Evolutionary conservation across 2,888 invertebrate species (phyloP).

Genomic region (Drosophila mercatorum): DNA sequence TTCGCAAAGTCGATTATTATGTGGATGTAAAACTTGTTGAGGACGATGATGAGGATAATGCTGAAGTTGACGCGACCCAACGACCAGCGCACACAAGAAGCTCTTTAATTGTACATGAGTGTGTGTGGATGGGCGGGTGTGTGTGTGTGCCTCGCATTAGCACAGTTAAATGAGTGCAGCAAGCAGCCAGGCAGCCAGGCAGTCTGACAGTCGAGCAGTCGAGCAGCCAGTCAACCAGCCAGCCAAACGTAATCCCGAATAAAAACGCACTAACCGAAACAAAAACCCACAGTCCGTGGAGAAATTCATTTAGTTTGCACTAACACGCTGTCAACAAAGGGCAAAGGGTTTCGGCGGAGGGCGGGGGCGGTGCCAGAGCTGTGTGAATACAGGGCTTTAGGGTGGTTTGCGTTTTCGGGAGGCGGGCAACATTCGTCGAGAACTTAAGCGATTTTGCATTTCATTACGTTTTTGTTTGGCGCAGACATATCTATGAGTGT

Average conservation of each 20-base stretch:
- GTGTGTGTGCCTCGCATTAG: conserved; percentile 49
- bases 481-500: conserved; percentile 30
- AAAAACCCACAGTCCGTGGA: conserved; percentile 73
- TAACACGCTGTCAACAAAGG: conserved; percentile 79
- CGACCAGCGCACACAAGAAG: conserved; percentile 25
- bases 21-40: conserved; percentile 58
- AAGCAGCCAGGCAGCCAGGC: conserved; percentile 13
- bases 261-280: conserved; percentile 57
- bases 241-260: conserved; percentile 52
- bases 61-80: conserved; percentile 48
- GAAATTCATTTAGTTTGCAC: conserved; percentile 83
- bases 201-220: not conserved
- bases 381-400: conserved; percentile 14
- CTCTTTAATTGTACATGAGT: conserved; percentile 29
- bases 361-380: conserved; percentile 2
- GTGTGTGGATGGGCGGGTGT: conserved; percentile 14
- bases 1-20: conserved; percentile 54
- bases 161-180: conserved; percentile 64
- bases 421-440: conserved; percentile 44
- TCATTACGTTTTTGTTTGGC: conserved; percentile 66
- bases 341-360: conserved; percentile 4
- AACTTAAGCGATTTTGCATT: conserved; percentile 80
- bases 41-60: conserved; percentile 38
- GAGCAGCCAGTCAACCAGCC: conserved; percentile 35
- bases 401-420: conserved; percentile 5